Evolutionary conservation across 2,797 vertebrate species (phyloP), one percentile per base, ranked within the genome.

Genomic region (Zenarchopterus dispar): DNA sequence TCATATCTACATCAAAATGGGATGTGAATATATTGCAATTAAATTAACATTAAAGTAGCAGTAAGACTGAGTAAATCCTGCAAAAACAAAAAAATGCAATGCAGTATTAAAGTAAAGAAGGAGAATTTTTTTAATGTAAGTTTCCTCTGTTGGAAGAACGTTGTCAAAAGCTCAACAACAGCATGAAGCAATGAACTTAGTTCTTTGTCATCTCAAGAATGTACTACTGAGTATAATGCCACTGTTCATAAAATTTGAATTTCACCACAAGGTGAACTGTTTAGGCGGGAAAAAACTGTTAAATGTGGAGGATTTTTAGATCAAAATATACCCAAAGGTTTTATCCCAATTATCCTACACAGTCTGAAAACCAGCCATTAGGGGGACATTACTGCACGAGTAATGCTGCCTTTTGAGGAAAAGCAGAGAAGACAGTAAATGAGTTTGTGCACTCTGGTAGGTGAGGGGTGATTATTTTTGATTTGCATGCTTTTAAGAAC

Each of bases 401-500:
- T 44, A 66, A 61, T 52, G 39, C 43, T 58, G 64, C 50, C 51
- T 73, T 68, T 17, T 5, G 36, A 31, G 36, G 49, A 16, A 60
- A 67, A 41, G 16, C 57, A 24, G 18, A 49, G 15, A 60, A 65
- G 33, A 11, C 54, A 21, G 18, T 41, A 72, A 76, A 76, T 59
- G 16, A 46, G 51, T 65, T 59, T 68, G 44, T 63, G 62, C 61
- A 55, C 23, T 42, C 22, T 50, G 49, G 71, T 36, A 56, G 17
- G 23, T 59, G 19, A 0, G 22, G 2, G 6, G 43, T 73, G 52
- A 73, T 82, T 64, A 62, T 67, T 76, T 69, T 60, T 28, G 13
- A 78, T 84, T 74, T 78, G 48, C 46, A 72, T 58, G 59, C 54
- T 74, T 72, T 65, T 58, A 43, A 46, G 50, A 75, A 49, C 51